Base-by-base conservation (phyloP, 2,113 vertebrate species). In the Periophthalmodon schlosseri region DNA sequence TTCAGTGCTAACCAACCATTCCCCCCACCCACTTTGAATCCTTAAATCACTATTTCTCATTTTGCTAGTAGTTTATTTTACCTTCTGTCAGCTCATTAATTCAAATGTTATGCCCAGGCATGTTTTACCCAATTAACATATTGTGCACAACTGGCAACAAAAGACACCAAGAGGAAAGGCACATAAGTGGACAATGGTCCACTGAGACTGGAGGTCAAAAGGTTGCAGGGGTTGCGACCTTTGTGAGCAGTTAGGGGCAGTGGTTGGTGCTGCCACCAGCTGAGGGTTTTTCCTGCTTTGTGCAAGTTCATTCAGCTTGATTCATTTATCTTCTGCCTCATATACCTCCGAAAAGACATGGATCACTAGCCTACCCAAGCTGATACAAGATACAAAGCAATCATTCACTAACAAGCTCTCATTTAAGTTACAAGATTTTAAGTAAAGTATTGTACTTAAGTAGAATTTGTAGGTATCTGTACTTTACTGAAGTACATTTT, bases 211-310 rank as follows among this genome's bases (percentile, higher is more conserved):
- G 81, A 88, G 84, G 87, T 85, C 46, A 70, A 77, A 75, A 86
- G 84, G 84, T 87, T 74, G 11, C 21, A 0, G 15, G 1, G 75
- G 85, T 85, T 74, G 21, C 6, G 87, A 88, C 84, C 89, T 70
- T 39, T 74, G 24, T 49, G 80, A 82, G 79, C 79, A 80, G 78
- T 80, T 81, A 73, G 77, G 58, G 52, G 72, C 20, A 58, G 73
- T 77, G 76, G 78, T 85, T 80, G 82, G 66, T 84, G 73, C 79
- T 79, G 85, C 81, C 78, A 85, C 88, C 84, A 82, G 21, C 69
- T 75, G 58, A 73, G 69, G 46, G 80, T 73, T 80, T 80, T 86
- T 71, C 77, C 67, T 77, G 60, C 80, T 21, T 80, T 57, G 68
- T 81, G 73, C 77, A 33, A 16, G 7, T 28, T 63, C 60, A 34